Evolutionary conservation across 2,113 vertebrate genomes (phyloP).

Genomic region (Rattus norvegicus): DNA sequence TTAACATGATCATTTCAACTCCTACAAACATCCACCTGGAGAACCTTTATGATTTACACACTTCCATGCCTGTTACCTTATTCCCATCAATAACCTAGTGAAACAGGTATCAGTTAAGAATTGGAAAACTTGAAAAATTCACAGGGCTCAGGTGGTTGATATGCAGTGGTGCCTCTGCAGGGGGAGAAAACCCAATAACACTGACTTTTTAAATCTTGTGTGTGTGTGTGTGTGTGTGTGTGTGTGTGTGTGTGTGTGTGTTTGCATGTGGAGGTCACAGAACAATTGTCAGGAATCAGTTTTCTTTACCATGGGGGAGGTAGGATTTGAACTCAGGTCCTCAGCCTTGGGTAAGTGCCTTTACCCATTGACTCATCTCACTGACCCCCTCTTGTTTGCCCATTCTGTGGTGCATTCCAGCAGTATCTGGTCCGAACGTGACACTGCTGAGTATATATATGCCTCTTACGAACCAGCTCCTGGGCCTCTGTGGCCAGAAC

Average conservation of each 20-base stretch:
- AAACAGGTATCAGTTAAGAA: background rate
- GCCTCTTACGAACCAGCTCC: background rate
- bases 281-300: background rate
- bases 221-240: background rate
- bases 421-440: background rate
- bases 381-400: background rate
- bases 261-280: background rate
- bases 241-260: background rate
- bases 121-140: conserved; percentile 19
- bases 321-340: background rate
- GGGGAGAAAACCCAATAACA: too few species aligned
- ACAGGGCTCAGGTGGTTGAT: background rate
- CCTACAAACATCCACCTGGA: background rate
- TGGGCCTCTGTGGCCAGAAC: accelerated
- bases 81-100: background rate
- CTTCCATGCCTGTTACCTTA: background rate
- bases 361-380: background rate
- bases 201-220: background rate
- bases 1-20: conserved; percentile 50
- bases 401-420: background rate
- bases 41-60: conserved; percentile 34
- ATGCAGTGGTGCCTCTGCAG: background rate
- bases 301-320: background rate
- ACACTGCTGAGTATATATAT: background rate
- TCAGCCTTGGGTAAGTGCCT: background rate